A percentile compares a stretch with the other conserved stretches of the same genome.
Conservation (phyloP, 2,888 invertebrate species). For the Blastobasis lacticolella region DNA sequence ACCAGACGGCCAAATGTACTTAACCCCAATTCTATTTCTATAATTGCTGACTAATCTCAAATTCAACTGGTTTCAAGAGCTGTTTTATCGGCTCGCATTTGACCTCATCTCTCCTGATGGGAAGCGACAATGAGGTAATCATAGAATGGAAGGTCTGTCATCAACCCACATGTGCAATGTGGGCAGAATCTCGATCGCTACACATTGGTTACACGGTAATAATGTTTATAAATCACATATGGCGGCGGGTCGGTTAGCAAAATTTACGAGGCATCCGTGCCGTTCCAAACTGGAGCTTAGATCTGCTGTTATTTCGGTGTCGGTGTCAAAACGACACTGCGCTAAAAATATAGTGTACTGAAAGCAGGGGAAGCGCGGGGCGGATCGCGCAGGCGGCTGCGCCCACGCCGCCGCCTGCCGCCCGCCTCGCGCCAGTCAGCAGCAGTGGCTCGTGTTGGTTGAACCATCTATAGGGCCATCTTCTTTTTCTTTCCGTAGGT, state of each 20-base stretch:
- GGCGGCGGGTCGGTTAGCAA: conserved; percentile 21
- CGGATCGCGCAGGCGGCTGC: conserved; percentile 33
- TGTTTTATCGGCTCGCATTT: too few relatives aligned
- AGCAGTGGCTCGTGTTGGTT: conserved; percentile 75
- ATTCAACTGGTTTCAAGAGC: too few relatives aligned
- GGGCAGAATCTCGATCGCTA: too few relatives aligned
- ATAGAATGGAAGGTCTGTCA: too few relatives aligned
- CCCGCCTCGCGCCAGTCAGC: conserved; percentile 69
- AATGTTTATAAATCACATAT: conserved; percentile 17
- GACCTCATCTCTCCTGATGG: too few relatives aligned
- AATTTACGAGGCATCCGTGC: conserved; percentile 44
- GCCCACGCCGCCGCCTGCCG: conserved; percentile 69
- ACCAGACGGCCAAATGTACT: too few relatives aligned
- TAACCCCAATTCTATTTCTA: too few relatives aligned
- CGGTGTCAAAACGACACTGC: conserved; percentile 71
- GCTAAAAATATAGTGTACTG: conserved; percentile 55
- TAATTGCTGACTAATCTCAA: too few relatives aligned
- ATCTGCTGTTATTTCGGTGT: conserved; percentile 68
- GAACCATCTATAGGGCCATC: conserved; percentile 77
- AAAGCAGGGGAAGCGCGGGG: conserved; percentile 15
- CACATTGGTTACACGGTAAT: not conserved
- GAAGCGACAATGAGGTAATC: too few relatives aligned
- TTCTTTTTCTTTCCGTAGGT: conserved; percentile 67
- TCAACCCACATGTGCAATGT: too few relatives aligned
- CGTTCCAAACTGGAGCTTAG: conserved; percentile 46